phyloP scores from a whole-genome alignment of 2,888 invertebrate genomes.

The Stenotaenia linearis region DNA sequence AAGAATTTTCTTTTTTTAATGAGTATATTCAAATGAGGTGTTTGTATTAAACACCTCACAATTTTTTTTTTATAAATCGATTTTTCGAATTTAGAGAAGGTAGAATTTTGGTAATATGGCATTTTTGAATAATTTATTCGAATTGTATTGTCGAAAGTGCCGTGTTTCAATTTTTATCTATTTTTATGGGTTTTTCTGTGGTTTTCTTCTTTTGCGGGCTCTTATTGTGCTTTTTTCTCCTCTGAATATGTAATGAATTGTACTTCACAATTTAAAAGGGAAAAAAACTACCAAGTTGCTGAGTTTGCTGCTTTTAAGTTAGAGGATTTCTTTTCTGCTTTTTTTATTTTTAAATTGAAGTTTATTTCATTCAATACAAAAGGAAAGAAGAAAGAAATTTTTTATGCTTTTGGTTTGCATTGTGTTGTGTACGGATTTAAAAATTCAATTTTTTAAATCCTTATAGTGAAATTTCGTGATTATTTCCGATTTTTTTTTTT shows the following conservation, averaged over 20 bases:
- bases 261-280: background rate
- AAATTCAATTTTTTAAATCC: too few relatives aligned
- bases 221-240: too few relatives aligned
- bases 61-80: too few relatives aligned
- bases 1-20: too few relatives aligned
- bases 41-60: too few relatives aligned
- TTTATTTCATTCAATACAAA: background rate
- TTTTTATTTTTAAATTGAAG: background rate
- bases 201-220: background rate
- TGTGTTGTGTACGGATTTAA: too few relatives aligned
- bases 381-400: background rate
- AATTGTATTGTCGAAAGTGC: background rate
- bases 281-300: background rate
- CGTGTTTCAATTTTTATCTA: background rate
- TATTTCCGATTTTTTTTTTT: background rate
- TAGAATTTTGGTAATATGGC: too few relatives aligned
- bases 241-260: background rate
- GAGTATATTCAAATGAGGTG: too few relatives aligned
- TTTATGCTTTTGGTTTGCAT: background rate
- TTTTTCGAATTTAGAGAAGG: too few relatives aligned
- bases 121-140: too few relatives aligned
- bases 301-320: background rate
- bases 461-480: too few relatives aligned
- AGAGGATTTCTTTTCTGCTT: background rate
- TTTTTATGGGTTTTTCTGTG: background rate